Evolutionary conservation across 1,140 invertebrate genomes (phyloP).

Genomic region (Tribolium castaneum): DNA sequence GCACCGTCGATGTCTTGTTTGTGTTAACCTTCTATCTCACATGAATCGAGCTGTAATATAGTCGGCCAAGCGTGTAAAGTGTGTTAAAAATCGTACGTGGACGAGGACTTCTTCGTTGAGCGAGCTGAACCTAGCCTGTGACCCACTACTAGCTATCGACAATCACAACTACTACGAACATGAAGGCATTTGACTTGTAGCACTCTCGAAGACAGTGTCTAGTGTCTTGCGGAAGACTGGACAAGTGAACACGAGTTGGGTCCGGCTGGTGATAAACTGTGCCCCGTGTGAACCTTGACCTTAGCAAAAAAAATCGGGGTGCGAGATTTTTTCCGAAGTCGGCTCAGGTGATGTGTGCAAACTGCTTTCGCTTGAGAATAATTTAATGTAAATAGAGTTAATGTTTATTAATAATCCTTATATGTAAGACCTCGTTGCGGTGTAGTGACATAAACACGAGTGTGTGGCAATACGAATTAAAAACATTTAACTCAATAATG

Average conservation of each 20-base stretch:
- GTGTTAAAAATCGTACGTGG: background rate
- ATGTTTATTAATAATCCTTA: conserved; percentile 34
- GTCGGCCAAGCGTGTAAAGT: conserved; percentile 20
- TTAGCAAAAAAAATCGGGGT: conserved; percentile 2
- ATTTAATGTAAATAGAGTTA: conserved; percentile 31
- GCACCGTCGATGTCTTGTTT: conserved; percentile 14
- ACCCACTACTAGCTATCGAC: conserved; percentile 46
- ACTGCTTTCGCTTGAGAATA: conserved; percentile 7
- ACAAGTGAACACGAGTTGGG: conserved; percentile 37
- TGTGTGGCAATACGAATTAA: conserved; percentile 26
- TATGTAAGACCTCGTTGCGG: conserved; percentile 34
- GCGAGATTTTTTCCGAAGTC: background rate
- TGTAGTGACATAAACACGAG: conserved; percentile 25
- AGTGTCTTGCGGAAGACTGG: conserved; percentile 44
- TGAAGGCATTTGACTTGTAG: conserved; percentile 44
- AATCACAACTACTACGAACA: conserved; percentile 33
- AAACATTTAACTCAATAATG: conserved; percentile 26
- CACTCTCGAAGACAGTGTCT: conserved; percentile 43
- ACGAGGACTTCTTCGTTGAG: conserved; percentile 5
- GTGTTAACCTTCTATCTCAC: conserved; percentile 47
- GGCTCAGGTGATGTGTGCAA: background rate
- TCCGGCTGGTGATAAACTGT: background rate
- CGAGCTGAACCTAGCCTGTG: conserved; percentile 35
- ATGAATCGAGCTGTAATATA: conserved; percentile 43
- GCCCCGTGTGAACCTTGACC: conserved; percentile 30